Evolutionary conservation across 2,797 vertebrate species (phyloP), one percentile per base, ranked within the genome.

Genomic region (Sebastolobus altivelis): DNA sequence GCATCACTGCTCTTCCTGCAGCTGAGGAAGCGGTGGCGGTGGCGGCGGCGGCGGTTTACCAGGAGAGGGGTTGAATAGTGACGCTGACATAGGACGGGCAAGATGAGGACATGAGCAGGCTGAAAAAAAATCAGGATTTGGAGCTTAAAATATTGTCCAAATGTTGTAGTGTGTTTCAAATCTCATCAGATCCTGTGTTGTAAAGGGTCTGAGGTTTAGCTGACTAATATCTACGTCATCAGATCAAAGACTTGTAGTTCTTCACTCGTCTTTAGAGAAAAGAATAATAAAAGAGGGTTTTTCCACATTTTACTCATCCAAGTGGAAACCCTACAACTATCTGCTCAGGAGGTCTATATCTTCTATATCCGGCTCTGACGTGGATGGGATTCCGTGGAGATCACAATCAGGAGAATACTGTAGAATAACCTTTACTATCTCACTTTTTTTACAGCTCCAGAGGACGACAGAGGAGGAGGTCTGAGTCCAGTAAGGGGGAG

Each of bases 1-100:
- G 88, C 90, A 14, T 84, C 74, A 66, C 70, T 87, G 87, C 75
- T 75, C 81, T 59, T 79, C 66, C 75, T 78, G 81, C 73, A 71
- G 75, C 78, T 35, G 60, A 66, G 72, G 55, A 49, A 56, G 43
- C 14, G 8, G 43, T 0, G 0, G 16, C 0, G 16, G 40, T 16
- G 40, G 40, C 16, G 1, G 55, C 8, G 2, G 62, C 8, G 35
- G 16, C 12, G 29, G 62, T 75, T 72, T 33, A n/a, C 20, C 25
- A 31, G 18, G 31, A 27, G 65, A 37, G 4, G 8, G 8, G 18
- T 9, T 75, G 29, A 59, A 38, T 12, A 49, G 6, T 55, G 35
- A 70, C 13, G 25, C 8, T 55, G 59, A 77, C 54, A 25, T 0
- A 63, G 18, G 8, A 52, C 4, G 52, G 18, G 7, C 29, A 59